Evolutionary conservation across 1,140 invertebrate species (phyloP).

Genomic region (Zaprionus inermis): DNA sequence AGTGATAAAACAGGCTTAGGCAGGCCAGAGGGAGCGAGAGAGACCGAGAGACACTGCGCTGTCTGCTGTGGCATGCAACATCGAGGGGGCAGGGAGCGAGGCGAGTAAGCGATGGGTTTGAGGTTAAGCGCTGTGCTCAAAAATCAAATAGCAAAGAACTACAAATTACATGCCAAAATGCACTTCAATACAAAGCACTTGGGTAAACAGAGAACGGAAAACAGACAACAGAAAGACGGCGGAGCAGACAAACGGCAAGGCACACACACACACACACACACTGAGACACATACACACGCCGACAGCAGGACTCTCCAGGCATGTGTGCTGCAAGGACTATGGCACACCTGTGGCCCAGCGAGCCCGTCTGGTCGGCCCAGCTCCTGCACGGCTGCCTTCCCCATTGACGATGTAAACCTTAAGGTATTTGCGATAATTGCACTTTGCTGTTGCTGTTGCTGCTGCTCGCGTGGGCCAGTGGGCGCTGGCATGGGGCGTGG

Average conservation of each 20-base stretch:
- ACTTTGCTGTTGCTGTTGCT: conserved; percentile 71
- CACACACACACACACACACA: conserved; percentile 1
- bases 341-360: conserved; percentile 37
- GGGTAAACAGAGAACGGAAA: conserved; percentile 64
- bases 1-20: conserved; percentile 55
- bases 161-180: conserved; percentile 82
- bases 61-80: background rate
- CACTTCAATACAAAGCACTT: conserved; percentile 81
- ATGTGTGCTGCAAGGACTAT: conserved; percentile 13
- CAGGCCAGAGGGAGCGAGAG: background rate
- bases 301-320: background rate
- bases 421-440: conserved; percentile 83
- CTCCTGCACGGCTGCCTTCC: background rate
- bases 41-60: background rate
- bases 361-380: background rate
- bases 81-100: background rate
- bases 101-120: conserved; percentile 4
- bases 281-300: background rate
- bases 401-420: conserved; percentile 77
- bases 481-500: conserved; percentile 27
- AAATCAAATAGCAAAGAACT: conserved; percentile 82
- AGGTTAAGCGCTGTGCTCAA: conserved; percentile 46
- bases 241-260: conserved; percentile 31
- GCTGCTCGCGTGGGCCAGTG: conserved; percentile 21
- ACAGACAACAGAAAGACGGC: conserved; percentile 45